Percentiles rank a stretch among this genome's conserved stretches.
Evolutionary conservation across 2,797 vertebrate species (phyloP).

Genomic region (Gymnothorax javanicus): DNA sequence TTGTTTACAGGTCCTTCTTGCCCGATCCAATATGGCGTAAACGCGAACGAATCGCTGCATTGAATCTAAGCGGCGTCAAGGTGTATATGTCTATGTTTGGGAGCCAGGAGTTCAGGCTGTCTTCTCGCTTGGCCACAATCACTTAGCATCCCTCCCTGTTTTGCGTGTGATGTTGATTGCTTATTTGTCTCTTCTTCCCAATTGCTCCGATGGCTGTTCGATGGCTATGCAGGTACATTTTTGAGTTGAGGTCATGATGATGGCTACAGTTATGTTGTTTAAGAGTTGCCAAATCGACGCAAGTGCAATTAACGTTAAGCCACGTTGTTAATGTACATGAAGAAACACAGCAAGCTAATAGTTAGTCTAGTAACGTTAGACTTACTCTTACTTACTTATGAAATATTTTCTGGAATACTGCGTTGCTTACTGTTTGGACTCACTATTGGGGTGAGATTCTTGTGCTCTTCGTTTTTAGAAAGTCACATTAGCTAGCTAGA

Average conservation of each 20-base stretch:
- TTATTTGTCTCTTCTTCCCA: conserved; percentile 37
- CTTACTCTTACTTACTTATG: not conserved
- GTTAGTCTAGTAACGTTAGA: no score
- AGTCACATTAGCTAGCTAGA: not conserved
- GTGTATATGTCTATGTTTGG: conserved; percentile 11
- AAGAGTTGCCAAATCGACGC: not conserved
- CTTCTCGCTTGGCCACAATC: conserved; percentile 30
- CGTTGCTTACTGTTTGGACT: not conserved
- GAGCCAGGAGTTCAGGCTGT: conserved; percentile 28
- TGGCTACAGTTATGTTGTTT: not conserved
- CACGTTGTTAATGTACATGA: not conserved
- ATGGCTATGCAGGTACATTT: conserved; percentile 77
- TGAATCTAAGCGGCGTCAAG: no score
- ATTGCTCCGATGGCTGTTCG: conserved; percentile 73
- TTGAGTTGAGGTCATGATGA: not conserved
- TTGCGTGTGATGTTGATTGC: conserved; percentile 33
- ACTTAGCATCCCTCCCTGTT: conserved; percentile 25
- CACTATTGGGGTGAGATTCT: no score
- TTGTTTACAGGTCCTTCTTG: no score
- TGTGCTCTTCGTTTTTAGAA: no score
- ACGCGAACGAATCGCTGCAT: no score
- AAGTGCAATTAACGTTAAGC: not conserved
- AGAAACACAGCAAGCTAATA: not conserved
- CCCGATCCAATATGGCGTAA: no score
- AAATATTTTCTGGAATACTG: not conserved